Conservation (phyloP, 1,140 invertebrate species). For the Caerostris darwini region DNA sequence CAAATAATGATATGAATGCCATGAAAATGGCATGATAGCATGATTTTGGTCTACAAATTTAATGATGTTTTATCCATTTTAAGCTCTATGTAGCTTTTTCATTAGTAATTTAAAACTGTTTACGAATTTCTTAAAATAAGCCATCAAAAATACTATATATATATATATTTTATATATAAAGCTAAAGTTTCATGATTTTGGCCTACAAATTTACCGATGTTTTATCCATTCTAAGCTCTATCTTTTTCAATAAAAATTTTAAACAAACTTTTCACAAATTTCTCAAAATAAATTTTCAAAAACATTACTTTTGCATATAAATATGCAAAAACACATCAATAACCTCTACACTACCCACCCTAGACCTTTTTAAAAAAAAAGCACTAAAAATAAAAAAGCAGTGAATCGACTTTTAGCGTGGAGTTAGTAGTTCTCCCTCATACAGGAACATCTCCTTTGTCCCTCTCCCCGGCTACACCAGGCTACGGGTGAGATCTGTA, state of each 20-base stretch:
- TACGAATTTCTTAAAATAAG: no score
- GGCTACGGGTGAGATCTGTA: conserved; percentile 37
- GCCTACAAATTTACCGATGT: no score
- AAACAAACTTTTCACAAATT: neutral
- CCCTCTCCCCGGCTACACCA: neutral
- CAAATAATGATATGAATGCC: no score
- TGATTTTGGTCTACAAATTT: no score
- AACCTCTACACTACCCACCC: neutral
- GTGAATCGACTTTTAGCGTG: conserved; percentile 27
- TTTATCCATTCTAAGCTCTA: neutral
- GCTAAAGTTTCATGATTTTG: no score
- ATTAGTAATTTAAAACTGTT: no score
- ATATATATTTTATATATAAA: no score
- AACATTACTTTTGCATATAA: neutral
- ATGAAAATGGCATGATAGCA: no score
- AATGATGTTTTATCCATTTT: no score
- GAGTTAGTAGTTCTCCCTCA: conserved; percentile 1
- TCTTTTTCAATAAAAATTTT: neutral
- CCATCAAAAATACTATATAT: no score
- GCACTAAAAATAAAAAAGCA: neutral
- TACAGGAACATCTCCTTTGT: neutral
- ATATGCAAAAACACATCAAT: neutral
- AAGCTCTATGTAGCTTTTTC: no score
- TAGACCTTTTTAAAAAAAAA: conserved; percentile 3
- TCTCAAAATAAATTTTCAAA: neutral